Percentiles rank a stretch among this genome's conserved stretches.
phyloP scores from a whole-genome alignment of 2,113 vertebrate genomes.

The Lagopus muta region DNA sequence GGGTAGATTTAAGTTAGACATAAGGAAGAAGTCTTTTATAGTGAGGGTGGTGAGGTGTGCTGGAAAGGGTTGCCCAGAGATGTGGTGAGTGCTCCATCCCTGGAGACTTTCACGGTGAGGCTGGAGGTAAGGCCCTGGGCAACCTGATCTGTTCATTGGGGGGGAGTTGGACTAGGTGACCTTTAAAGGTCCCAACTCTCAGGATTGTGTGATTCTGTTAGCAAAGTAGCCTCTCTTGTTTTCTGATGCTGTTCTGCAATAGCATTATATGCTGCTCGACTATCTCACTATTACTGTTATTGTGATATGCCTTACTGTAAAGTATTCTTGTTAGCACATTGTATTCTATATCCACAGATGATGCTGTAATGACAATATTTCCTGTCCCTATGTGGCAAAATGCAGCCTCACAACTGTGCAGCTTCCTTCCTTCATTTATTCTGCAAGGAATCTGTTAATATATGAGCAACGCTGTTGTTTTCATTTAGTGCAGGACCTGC shows the following conservation, averaged over 20 bases:
- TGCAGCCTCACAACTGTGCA: not conserved
- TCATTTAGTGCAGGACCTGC: not conserved
- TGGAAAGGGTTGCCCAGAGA: no score
- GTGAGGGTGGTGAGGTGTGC: no score
- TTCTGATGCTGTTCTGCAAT: not conserved
- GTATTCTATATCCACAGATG: not conserved
- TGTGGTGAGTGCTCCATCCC: no score
- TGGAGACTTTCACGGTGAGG: no score
- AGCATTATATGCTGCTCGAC: not conserved
- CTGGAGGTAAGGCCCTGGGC: no score
- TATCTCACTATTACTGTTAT: not conserved
- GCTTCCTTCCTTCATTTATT: fast-evolving
- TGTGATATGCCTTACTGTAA: not conserved
- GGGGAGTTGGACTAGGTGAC: no score
- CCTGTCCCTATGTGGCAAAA: not conserved
- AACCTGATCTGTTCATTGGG: no score
- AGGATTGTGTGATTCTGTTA: not conserved
- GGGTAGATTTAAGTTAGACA: no score
- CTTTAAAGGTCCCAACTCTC: no score
- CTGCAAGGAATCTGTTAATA: not conserved
- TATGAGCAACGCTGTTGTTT: not conserved
- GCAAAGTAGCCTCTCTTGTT: not conserved
- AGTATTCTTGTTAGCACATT: not conserved
- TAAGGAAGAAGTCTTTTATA: no score
- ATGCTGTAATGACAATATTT: not conserved